phyloP scores from a whole-genome alignment of 2,113 vertebrate species.

The Upupa epops region DNA sequence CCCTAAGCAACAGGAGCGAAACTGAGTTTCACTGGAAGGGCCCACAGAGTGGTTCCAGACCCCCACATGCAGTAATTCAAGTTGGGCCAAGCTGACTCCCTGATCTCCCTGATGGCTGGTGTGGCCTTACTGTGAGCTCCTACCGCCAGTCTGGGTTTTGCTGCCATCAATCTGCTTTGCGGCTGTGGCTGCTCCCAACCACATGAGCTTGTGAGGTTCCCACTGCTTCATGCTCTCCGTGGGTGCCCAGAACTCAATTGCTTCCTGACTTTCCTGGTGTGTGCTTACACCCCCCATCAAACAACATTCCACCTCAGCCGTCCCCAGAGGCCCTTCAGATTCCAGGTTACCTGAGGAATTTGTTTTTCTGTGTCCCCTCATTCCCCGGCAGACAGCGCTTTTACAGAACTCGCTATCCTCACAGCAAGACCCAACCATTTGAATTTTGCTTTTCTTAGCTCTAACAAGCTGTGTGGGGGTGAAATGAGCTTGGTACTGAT shows the following conservation, averaged over 20 bases:
- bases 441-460: neutral
- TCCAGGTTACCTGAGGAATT: conserved; percentile 45
- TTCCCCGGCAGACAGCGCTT: conserved; percentile 6
- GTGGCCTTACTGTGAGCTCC: neutral
- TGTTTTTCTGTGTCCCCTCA: conserved; percentile 27
- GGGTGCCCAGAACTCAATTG: conserved; percentile 2
- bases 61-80: neutral
- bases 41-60: neutral
- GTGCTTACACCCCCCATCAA: neutral
- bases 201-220: conserved; percentile 38
- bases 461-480: neutral
- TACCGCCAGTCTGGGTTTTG: neutral
- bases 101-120: rapidly evolving
- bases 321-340: conserved; percentile 19
- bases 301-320: neutral
- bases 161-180: conserved; percentile 49
- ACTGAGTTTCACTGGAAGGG: conserved; percentile 1
- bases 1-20: neutral
- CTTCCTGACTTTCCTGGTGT: conserved; percentile 3
- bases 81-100: neutral
- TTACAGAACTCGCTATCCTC: conserved; percentile 12
- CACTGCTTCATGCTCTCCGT: neutral
- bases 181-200: conserved; percentile 42
- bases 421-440: neutral
- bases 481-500: neutral